Percentiles rank a stretch among this genome's conserved stretches.
These are phyloP conservation scores for Hemibagrus guttatus DNA, from an alignment of 2,797 vertebrate genomes.

Conservation along the genomic window DNA sequence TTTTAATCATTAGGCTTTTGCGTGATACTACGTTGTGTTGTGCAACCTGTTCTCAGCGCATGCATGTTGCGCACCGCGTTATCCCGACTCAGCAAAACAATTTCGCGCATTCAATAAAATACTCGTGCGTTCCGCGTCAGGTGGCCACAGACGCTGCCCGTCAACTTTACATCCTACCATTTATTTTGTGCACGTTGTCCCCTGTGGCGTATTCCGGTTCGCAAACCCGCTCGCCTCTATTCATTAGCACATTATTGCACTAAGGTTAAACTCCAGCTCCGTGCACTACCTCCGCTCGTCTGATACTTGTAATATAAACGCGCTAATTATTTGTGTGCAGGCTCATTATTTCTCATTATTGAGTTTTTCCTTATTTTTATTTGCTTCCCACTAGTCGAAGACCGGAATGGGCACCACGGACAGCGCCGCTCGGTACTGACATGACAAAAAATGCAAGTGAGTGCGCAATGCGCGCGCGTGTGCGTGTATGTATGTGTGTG, in stretches of 20 bases:
- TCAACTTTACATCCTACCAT: background rate
- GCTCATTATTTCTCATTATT: background rate
- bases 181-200: background rate
- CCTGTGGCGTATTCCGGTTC: background rate
- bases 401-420: constrained; percentile 53
- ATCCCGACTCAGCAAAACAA: constrained; percentile 25
- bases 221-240: background rate
- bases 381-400: constrained; percentile 4
- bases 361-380: constrained; percentile 25
- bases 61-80: constrained; percentile 13
- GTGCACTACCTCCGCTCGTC: background rate
- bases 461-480: background rate
- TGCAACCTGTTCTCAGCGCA: background rate
- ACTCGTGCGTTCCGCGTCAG: background rate
- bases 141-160: background rate
- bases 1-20: background rate
- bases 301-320: background rate
- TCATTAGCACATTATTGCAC: background rate
- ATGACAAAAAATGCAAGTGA: background rate
- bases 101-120: background rate
- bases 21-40: too few species aligned
- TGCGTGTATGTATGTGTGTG: background rate
- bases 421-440: constrained; percentile 46
- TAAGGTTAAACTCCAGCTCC: background rate
- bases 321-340: background rate